A percentile compares a stretch with the other conserved stretches of the same genome.
These are phyloP conservation scores for Sarcophaga peregrina DNA, from an alignment of 1,140 invertebrate genomes.

Conservation along the genomic window DNA sequence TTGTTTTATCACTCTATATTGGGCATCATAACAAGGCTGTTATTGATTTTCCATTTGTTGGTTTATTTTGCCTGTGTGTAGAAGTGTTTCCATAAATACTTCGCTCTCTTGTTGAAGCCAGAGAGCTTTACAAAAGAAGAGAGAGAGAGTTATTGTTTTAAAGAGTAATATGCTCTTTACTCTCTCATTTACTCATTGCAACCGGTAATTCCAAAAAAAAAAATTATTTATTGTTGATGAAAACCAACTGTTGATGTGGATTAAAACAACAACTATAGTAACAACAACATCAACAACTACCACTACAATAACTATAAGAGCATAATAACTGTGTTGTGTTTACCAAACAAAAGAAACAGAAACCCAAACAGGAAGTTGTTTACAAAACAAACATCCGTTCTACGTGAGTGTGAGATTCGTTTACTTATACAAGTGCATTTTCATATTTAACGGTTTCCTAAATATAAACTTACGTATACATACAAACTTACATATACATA, in stretches of 20 bases:
- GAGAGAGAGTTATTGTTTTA: too few relatives aligned
- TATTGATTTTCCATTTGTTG: constrained; percentile 18
- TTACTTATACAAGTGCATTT: too few relatives aligned
- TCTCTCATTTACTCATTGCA: not conserved
- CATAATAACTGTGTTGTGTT: constrained; percentile 44
- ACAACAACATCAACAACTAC: too few relatives aligned
- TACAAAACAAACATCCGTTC: constrained; percentile 5
- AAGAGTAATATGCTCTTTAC: not conserved
- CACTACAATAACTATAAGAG: too few relatives aligned
- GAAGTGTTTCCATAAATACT: not conserved
- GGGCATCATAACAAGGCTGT: constrained; percentile 20
- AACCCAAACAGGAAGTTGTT: constrained; percentile 10
- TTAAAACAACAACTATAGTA: too few relatives aligned
- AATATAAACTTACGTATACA: too few relatives aligned
- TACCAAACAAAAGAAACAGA: constrained; percentile 45
- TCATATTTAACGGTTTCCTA: too few relatives aligned
- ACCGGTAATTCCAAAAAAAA: not conserved
- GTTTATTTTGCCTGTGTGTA: not conserved
- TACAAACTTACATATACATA: too few relatives aligned
- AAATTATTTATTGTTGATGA: too few relatives aligned
- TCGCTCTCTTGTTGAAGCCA: not conserved
- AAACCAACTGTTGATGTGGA: constrained; percentile 9
- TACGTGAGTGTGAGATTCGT: too few relatives aligned
- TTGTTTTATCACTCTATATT: too few relatives aligned
- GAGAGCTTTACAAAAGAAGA: too few relatives aligned